Evolutionary conservation across 2,797 vertebrate species (phyloP), one percentile per base, ranked within the genome.

Genomic region (Melanotaenia maccullochi): DNA sequence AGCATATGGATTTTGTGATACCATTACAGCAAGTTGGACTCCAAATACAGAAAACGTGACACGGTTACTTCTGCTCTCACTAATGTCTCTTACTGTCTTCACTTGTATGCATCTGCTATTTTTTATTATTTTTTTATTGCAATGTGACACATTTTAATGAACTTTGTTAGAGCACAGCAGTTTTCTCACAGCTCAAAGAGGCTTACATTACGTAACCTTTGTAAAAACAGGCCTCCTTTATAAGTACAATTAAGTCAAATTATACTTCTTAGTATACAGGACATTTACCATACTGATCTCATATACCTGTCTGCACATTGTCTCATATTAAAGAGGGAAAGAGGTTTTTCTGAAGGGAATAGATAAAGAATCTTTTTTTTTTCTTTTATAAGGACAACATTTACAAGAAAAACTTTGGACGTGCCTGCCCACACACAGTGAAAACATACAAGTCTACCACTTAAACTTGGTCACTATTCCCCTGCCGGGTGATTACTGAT

Each of bases 191-290:
- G 65, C 60, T 76, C 42, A 25, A 56, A 62, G 68, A 84, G 80
- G 75, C 52, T 80, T 81, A 63, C 65, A 68, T 60, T 62, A 68
- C 6, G 1, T 55, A 18, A 28, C 24, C 60, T 54, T 73, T 60
- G 51, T 75, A 68, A 75, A 83, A 62, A 42, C 51, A 52, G 2
- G 6, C 28, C 1, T 40, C 73, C 3, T 22, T 57, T 80, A 69
- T 12, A 69, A 62, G 60, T 28, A 33, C 56, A 77, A 47, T 77
- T 66, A 67, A 52, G 60, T 62, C 55, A 30, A 55, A 55, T 71
- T 68, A 78, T 32, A 70, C 61, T 51, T 59, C 54, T 54, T 18
- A 54, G 28, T 65, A 5, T 44, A 51, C 55, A 63, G 38, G 6
- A 55, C 42, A 56, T 75, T 66, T 55, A 51, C 36, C 16, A 18